Evolutionary conservation across 2,888 invertebrate genomes (phyloP).

Genomic region (Tetragonula carbonaria): DNA sequence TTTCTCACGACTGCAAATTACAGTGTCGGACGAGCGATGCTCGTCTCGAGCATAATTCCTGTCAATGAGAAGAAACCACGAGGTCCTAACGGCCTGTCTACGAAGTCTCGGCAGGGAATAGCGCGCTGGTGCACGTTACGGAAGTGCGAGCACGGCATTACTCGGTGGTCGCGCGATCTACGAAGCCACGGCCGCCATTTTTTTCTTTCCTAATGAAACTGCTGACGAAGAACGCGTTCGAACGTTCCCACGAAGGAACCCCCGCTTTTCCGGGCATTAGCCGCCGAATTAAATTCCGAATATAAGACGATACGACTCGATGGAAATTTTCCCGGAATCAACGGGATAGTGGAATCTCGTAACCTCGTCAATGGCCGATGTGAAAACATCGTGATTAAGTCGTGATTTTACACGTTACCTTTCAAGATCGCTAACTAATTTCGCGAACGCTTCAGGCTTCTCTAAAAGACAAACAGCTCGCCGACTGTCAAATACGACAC

Average conservation of each 20-base stretch:
- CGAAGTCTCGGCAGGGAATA: background rate
- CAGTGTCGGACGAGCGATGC: background rate
- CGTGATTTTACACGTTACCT: background rate
- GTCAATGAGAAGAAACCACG: background rate
- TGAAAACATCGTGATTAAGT: constrained; percentile 14
- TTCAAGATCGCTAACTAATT: background rate
- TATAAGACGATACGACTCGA: background rate
- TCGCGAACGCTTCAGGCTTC: background rate
- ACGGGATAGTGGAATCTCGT: constrained; percentile 10
- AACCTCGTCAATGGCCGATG: constrained; percentile 15
- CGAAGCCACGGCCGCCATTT: constrained; percentile 55
- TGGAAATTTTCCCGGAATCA: background rate
- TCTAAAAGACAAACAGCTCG: background rate
- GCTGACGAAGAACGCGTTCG: constrained; percentile 42
- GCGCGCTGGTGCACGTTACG: constrained; percentile 42
- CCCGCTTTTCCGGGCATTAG: background rate
- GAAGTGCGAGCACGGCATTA: constrained; percentile 44
- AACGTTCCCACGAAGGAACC: constrained; percentile 5
- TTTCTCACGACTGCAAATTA: background rate
- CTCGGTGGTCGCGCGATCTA: constrained; percentile 59
- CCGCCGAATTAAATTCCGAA: background rate
- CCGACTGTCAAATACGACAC: background rate
- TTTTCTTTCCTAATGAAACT: constrained; percentile 48
- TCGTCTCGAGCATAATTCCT: background rate
- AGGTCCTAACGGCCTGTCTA: too few species aligned